Conservation (phyloP, 2,113 vertebrate species). For the Sander lucioperca region DNA sequence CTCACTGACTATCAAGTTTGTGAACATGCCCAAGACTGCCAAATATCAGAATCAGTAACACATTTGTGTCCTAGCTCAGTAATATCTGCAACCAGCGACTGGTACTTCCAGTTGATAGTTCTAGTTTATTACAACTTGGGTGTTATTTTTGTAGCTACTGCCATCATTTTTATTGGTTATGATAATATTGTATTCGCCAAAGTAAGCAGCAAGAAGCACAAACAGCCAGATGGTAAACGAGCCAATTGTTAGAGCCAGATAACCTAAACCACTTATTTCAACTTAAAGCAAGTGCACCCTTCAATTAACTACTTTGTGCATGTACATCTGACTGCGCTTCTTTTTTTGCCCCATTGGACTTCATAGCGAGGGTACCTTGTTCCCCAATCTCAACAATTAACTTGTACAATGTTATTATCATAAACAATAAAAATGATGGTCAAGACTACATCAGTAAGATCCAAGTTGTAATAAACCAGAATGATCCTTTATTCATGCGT, state of each 20-base stretch:
- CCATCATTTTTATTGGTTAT: background rate
- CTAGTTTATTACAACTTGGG: background rate
- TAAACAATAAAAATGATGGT: background rate
- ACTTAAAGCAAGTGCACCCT: background rate
- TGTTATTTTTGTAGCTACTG: background rate
- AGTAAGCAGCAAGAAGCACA: background rate
- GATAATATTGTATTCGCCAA: background rate
- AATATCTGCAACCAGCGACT: conserved; percentile 11
- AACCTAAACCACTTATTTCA: background rate
- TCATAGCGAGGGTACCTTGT: background rate
- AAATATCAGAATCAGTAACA: conserved; percentile 37
- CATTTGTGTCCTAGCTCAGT: conserved; percentile 2
- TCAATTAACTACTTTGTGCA: background rate
- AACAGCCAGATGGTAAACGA: background rate
- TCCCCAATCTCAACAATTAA: background rate
- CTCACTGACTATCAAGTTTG: conserved; percentile 42
- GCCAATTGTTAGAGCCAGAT: background rate
- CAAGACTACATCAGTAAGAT: background rate
- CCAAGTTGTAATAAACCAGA: background rate
- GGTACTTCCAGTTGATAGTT: conserved; percentile 8
- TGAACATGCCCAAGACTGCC: conserved; percentile 38
- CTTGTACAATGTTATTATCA: background rate
- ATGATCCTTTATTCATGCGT: background rate
- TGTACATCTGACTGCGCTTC: background rate
- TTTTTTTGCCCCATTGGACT: background rate